Base-by-base conservation (phyloP, 2,888 invertebrate species). In the Cerastis rubricosa region DNA sequence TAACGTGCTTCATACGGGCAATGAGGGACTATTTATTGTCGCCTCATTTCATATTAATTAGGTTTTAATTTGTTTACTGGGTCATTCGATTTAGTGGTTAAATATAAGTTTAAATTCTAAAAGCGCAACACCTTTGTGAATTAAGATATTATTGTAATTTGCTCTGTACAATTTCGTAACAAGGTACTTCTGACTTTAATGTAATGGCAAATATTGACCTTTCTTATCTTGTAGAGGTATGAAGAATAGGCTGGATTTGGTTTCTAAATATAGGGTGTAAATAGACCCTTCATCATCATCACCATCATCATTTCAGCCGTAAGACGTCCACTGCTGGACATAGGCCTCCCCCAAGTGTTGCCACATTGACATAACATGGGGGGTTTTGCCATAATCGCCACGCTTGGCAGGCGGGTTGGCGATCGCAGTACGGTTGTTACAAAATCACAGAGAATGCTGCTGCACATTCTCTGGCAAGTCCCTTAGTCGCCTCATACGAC, bases 41-140 rank as follows among this genome's bases (percentile, higher is more conserved):
- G 4, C 19, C 68, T 67, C 35, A 73, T 61, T 77, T 72, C 22
- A 59, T 68, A 71, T 68, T 59, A 78, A 79, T 83, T 68, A 68
- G 25, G 29, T 14, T 59, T 57, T 40, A 61, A 49, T 77, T 61
- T 66, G 61, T 64, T 73, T 29, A 61, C 11, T 29, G 17, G 11
- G 4, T 35, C 43, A 51, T 63, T 63, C n/a, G 22, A 66, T 59
- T 54, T 35, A n/a, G 43, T 59, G 65, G 64, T 64, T 64, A 14
- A 12, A 64, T 64, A 12, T 40, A 40, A 19, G 22, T 35, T 22
- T 11, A 3, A 35, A 61, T 57, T 2, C 57, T 57, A 25, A 57
- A 57, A 25, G 2, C 29, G 14, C n/a, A 11, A 54, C 25, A 59
- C 17, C 2, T 29, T 29, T 25, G 17, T 7, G 29, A 59, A 29